Conservation (phyloP, 2,113 vertebrate genomes). For the human (Homo sapiens) region DNA sequence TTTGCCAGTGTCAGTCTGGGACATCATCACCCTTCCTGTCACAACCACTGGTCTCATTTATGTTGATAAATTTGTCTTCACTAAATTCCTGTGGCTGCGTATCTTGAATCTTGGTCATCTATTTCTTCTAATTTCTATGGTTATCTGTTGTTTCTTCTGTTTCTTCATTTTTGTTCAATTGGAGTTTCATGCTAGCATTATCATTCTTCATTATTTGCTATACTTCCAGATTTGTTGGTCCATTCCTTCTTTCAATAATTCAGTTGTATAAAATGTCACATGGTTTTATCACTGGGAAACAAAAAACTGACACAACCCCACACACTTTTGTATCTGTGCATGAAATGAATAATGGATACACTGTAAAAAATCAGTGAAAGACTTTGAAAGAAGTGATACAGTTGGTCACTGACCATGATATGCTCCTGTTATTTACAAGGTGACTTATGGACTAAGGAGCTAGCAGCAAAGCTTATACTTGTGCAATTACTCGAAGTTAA, state of each 20-base stretch:
- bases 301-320: neutral
- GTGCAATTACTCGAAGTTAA: neutral
- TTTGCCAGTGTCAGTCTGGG: neutral
- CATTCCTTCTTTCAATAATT: neutral
- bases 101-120: neutral
- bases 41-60: neutral
- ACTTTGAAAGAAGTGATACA: neutral
- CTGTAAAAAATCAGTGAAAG: neutral
- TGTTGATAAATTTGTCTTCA: neutral
- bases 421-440: neutral
- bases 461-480: neutral
- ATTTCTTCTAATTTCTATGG: neutral
- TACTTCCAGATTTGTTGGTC: neutral
- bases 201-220: neutral
- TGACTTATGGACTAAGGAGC: neutral
- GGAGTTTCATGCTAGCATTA: neutral
- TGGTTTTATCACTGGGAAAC: neutral
- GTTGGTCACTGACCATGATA: neutral
- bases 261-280: neutral
- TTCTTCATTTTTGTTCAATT: neutral
- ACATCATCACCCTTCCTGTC: neutral
- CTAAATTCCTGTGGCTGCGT: neutral
- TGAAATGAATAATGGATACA: neutral
- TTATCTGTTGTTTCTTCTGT: neutral
- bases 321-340: neutral